Evolutionary conservation across 2,113 vertebrate genomes (phyloP).

Genomic region (Ascaphus truei): DNA sequence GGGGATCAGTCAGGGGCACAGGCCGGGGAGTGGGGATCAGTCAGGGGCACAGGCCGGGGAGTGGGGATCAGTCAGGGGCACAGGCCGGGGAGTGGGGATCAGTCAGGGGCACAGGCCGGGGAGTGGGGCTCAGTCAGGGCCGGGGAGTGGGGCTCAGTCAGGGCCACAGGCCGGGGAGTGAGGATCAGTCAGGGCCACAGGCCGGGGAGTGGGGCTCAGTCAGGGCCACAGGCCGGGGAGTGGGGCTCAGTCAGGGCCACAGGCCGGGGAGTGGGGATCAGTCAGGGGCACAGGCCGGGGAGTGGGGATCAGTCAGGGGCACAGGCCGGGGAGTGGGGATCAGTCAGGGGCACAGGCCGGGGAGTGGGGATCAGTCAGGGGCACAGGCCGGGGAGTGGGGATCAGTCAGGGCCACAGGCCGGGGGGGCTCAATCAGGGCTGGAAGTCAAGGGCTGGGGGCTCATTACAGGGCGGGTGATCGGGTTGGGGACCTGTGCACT

Average conservation of each 20-base stretch:
- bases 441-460: neutral
- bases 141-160: too few relatives aligned
- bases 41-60: neutral
- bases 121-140: too few relatives aligned
- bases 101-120: slow-evolving; percentile 13
- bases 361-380: fast-evolving
- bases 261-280: neutral
- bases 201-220: too few relatives aligned
- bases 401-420: fast-evolving
- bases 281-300: slow-evolving; percentile 10
- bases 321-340: neutral
- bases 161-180: too few relatives aligned
- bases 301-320: neutral
- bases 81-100: neutral
- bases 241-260: neutral
- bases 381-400: fast-evolving
- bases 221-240: neutral
- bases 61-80: too few relatives aligned
- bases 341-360: neutral
- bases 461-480: neutral
- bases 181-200: too few relatives aligned
- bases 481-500: neutral
- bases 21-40: too few relatives aligned
- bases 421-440: neutral
- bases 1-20: too few relatives aligned